phyloP scores from a whole-genome alignment of 2,797 vertebrate genomes.

The Rhodeus uyekii region DNA sequence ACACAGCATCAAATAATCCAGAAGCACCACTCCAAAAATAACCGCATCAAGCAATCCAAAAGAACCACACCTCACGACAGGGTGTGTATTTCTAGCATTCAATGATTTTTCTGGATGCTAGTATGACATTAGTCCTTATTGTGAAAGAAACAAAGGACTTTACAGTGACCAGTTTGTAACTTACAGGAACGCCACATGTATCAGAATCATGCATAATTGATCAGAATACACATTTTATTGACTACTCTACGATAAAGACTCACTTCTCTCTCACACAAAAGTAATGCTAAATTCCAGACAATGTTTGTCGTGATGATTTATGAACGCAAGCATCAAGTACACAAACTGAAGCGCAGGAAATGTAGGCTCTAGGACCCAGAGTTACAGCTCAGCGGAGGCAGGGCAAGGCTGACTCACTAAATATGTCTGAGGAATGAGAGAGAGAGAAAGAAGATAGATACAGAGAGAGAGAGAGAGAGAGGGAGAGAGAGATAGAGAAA shows the following conservation, averaged over 20 bases:
- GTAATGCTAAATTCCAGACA: background rate
- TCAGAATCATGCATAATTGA: background rate
- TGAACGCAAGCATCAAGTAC: constrained; percentile 34
- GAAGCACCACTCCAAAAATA: constrained; percentile 11
- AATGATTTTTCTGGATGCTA: background rate
- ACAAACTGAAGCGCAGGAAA: background rate
- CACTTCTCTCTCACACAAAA: background rate
- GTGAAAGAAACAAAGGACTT: constrained; percentile 8
- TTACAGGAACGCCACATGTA: background rate
- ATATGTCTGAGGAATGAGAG: constrained; percentile 71
- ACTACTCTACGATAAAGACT: background rate
- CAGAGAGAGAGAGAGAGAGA: constrained; percentile 41
- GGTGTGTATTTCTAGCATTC: background rate
- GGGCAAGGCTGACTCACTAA: constrained; percentile 83
- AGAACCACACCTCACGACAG: background rate
- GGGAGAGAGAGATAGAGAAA: constrained; percentile 67
- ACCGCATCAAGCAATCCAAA: background rate
- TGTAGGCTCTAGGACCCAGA: constrained; percentile 80
- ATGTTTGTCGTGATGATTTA: constrained; percentile 37
- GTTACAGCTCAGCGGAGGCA: constrained; percentile 59
- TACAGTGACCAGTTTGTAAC: constrained; percentile 8
- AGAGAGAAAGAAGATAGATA: constrained; percentile 38
- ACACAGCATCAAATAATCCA: background rate
- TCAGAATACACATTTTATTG: background rate
- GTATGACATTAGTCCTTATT: constrained; percentile 1